phyloP scores from a whole-genome alignment of 2,888 invertebrate species.

The Spicauda simplicius region DNA sequence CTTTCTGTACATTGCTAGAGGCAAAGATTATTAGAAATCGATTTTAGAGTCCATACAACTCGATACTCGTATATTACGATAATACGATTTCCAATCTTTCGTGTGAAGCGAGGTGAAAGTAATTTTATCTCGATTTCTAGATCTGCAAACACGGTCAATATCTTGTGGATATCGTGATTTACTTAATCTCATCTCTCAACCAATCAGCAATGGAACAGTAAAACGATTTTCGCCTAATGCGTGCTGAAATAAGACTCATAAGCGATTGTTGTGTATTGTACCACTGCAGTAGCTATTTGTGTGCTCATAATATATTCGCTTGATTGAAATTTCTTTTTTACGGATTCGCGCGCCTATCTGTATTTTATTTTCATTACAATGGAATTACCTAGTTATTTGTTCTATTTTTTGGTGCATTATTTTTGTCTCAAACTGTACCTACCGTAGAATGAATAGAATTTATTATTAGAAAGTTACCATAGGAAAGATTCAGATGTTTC shows the following conservation, averaged over 20 bases:
- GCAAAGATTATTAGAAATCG: slow-evolving; percentile 28
- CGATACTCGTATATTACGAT: slow-evolving; percentile 21
- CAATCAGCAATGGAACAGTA: slow-evolving; percentile 3
- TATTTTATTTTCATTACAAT: neutral
- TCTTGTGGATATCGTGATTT: slow-evolving; percentile 40
- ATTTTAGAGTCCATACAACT: slow-evolving; percentile 11
- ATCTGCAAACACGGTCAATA: slow-evolving; percentile 36
- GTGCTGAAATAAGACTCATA: neutral
- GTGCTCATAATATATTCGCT: slow-evolving; percentile 6
- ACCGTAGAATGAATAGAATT: no score
- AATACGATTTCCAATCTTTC: slow-evolving; percentile 28
- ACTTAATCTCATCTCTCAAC: slow-evolving; percentile 38
- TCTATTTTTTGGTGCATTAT: neutral
- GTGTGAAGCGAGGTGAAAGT: slow-evolving; percentile 41
- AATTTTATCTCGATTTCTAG: slow-evolving; percentile 40
- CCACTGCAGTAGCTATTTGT: slow-evolving; percentile 3
- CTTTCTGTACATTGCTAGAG: slow-evolving; percentile 1
- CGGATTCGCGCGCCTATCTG: no score
- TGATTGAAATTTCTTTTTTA: neutral
- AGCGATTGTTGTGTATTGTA: slow-evolving; percentile 3
- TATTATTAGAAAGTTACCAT: no score
- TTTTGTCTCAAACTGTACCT: no score
- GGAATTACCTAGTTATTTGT: no score
- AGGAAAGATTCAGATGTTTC: no score
- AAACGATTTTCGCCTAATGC: slow-evolving; percentile 7